A percentile compares a stretch with the other conserved stretches of the same genome.
Conservation (phyloP, 1,140 invertebrate species). For the Andricus grossulariae region DNA sequence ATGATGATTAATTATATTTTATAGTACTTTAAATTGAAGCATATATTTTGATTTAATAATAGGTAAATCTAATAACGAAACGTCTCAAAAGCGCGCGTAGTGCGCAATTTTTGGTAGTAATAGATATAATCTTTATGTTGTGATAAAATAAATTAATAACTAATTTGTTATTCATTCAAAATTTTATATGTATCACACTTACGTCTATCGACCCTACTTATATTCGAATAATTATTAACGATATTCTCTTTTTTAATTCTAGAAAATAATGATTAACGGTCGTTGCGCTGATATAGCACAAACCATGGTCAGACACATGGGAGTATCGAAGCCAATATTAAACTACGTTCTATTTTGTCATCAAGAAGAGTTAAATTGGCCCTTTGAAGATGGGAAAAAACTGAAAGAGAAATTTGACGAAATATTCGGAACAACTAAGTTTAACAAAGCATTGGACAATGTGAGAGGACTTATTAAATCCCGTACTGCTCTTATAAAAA, state of each 20-base stretch:
- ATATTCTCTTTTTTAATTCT: neutral
- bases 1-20: too few species aligned
- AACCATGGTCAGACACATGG: constrained; percentile 82
- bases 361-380: constrained; percentile 98
- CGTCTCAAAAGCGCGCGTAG: too few species aligned
- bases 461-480: constrained; percentile 85
- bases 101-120: too few species aligned
- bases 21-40: too few species aligned
- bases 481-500: constrained; percentile 73
- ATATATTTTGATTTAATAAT: too few species aligned
- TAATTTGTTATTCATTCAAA: too few species aligned
- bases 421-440: constrained; percentile 96
- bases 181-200: too few species aligned
- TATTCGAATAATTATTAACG: too few species aligned
- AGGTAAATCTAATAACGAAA: too few species aligned
- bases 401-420: constrained; percentile 98
- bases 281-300: constrained; percentile 85
- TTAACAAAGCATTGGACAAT: constrained; percentile 93
- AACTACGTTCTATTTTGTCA: constrained; percentile 99
- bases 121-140: too few species aligned
- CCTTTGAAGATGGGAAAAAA: constrained; percentile 94
- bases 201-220: too few species aligned
- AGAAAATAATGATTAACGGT: constrained; percentile 74
- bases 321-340: constrained; percentile 95
- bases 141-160: too few species aligned